These are phyloP conservation scores for Bimastos eiseni DNA, from an alignment of 2,888 invertebrate genomes.

Conservation along the genomic window DNA sequence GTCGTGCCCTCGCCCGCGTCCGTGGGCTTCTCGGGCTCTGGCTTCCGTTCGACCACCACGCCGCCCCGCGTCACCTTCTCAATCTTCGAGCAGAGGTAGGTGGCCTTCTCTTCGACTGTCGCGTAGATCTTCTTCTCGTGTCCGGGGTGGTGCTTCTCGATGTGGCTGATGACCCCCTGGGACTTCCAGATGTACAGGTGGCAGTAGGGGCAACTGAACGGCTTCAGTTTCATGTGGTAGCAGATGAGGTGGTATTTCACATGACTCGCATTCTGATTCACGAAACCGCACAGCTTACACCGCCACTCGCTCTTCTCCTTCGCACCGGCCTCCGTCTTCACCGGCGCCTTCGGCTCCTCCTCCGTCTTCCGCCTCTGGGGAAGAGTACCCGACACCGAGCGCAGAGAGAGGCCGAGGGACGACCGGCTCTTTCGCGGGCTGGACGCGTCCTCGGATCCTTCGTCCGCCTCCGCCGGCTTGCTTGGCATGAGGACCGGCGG, in stretches of 20 bases:
- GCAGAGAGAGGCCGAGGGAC: background rate
- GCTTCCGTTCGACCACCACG: background rate
- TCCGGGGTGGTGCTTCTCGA: conserved; percentile 37
- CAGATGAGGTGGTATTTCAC: conserved; percentile 38
- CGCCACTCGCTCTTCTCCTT: conserved; percentile 31
- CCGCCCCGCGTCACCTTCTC: conserved; percentile 28
- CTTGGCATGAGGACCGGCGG: background rate
- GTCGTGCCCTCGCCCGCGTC: too few species aligned
- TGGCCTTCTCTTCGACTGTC: conserved; percentile 37
- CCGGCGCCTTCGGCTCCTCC: background rate
- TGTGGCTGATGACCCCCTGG: conserved; percentile 33
- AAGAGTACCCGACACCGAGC: background rate
- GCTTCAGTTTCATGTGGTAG: conserved; percentile 37
- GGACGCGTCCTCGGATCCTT: too few species aligned
- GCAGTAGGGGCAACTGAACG: conserved; percentile 40
- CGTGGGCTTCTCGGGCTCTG: background rate
- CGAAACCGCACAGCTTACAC: conserved; percentile 36
- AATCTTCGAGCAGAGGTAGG: conserved; percentile 34
- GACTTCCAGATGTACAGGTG: conserved; percentile 35
- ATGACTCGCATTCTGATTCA: conserved; percentile 29
- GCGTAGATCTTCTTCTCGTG: conserved; percentile 30
- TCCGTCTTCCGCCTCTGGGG: background rate
- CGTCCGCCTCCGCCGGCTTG: background rate
- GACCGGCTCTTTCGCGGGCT: background rate
- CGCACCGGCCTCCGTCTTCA: background rate